Base-by-base conservation (phyloP, 1,140 invertebrate species). In the Araneus ventricosus region DNA sequence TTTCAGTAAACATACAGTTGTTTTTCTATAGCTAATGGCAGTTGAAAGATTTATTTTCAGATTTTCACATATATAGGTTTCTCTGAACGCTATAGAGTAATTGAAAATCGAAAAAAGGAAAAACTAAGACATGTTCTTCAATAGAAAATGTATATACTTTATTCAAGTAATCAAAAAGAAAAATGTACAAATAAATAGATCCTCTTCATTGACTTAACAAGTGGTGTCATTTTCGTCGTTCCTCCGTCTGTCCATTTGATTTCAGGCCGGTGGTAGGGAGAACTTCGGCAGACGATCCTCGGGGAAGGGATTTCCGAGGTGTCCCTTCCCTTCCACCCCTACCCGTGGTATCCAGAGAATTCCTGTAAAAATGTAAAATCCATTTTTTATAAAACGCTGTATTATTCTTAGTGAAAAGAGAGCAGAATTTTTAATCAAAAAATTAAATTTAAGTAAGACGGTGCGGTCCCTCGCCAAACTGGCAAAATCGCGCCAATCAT, bases 111-210 rank as follows among this genome's bases (percentile, higher is more conserved):
- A 63, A n/a, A 61, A 10, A 63, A n/a, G 4, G n/a, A 7, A 4
- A 37, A 34, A 20, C n/a, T n/a, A 20, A 37, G 0, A 10, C 30
- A 37, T 27, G 27, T 70, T 70, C 2, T 27, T 14, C 10, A 34
- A n/a, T 70, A 70, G 34, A 37, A 75, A 34, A 75, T 34, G 17
- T 34, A 34, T 75, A 34, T 75, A 34, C 20, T 75, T 75, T 75
- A 75, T 75, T 34, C 10, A 75, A 75, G 14, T 20, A 30, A 17
- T 20, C 30, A 34, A 20, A 34, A 75, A 17, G 20, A 37, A 75
- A 67, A 37, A 34, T 75, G 20, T 75, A 75, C 70, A 75, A 75
- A 75, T 75, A 75, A 75, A 75, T 75, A 75, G 70, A 30, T 70
- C 10, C 63, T n/a, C 20, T 61, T 61, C 59, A n/a, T 61, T 52